Evolutionary conservation across 1,140 invertebrate species (phyloP), one percentile per base, ranked within the genome.

Genomic region (Cryptotermes secundus): DNA sequence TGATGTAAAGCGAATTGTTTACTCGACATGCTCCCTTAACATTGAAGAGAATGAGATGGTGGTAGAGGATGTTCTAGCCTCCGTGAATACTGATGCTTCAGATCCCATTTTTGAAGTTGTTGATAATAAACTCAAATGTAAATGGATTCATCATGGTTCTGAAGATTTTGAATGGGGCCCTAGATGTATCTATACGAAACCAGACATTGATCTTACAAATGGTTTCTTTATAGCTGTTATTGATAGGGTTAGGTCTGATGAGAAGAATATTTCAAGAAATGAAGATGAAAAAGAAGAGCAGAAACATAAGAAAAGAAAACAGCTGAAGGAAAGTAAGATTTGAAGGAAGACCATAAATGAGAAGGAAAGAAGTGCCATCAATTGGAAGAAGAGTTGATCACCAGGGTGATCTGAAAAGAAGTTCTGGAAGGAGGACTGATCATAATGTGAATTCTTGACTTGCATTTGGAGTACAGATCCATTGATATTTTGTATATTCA

Each of bases 171-270:
- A 92, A 90, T 89, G 94, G 91, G 87, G 93, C 24, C 87, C 94
- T 26, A 93, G 93, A 83, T 98, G 97, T 89, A 86, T 99, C 1
- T 96, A 97, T 88, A 92, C 96, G 0, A 91, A 90, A 85, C 93
- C 95, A 0, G 92, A 96, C 24, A 88, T 90, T 6, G 96, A 98
- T 91, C 89, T 93, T 6, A 97, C 97, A 0, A 97, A 96, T 90
- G 98, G 98, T 38, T 99, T 99, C 90, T 99, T 99, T 90, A 92
- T 99, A 34, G 97, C 97, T 16, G 92, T 98, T 80, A 96, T 99
- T 88, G 95, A 96, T 88, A 92, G 92, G 88, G 91, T 90, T 83
- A 86, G 35, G 36, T 10, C 19, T 9, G 34, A 83, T 79, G 49
- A 83, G 38, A 82, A 38, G 34, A 36, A 85, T 36, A 36, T 10